Evolutionary conservation across 2,888 invertebrate species (phyloP), one percentile per base, ranked within the genome.

Genomic region (Elaeidobius kamerunicus): DNA sequence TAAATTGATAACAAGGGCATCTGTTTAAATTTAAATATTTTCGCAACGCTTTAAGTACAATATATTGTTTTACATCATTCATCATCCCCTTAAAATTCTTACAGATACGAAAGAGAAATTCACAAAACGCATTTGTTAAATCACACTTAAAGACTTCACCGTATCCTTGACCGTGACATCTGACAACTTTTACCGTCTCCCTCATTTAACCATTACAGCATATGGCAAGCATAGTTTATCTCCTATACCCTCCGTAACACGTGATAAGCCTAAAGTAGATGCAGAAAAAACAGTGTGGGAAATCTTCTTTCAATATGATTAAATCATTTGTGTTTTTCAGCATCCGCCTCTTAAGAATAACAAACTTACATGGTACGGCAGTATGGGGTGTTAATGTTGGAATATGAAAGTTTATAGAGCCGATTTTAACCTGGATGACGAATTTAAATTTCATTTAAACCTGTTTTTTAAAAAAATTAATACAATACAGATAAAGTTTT

Each of bases 311-410:
- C 54, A 54, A 49, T 54, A 44, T 49, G 48, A 48, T 49, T 54
- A 54, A 48, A 54, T 54, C 54, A 54, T 54, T 54, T 54, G 32
- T 34, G 39, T 54, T 49, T 52, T 45, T 54, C 54, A 44, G 39
- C 54, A 54, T 54, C 43, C 54, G 48, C 49, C 42, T 30, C 42
- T 44, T 35, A 45, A 45, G 27, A 52, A 45, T 38, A 52, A 52
- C 39, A 49, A 40, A 49, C 39, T 30, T n/a, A n/a, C n/a, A n/a
- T n/a, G n/a, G n/a, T n/a, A n/a, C 44, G 17, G 11, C 23, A n/a
- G 32, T 42, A 32, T 18, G 14, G 44, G 44, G 44, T 35, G 44
- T 20, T 20, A 35, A 35, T 14, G 14, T 44, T 15, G 23, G 44
- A 44, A 15, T 30, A 35, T 35, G 18, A 6, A 23, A 16, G 9